Percentiles rank a stretch among this genome's conserved stretches.
Evolutionary conservation across 2,797 vertebrate genomes (phyloP).

Genomic region (Neosilurus hyrtlii): DNA sequence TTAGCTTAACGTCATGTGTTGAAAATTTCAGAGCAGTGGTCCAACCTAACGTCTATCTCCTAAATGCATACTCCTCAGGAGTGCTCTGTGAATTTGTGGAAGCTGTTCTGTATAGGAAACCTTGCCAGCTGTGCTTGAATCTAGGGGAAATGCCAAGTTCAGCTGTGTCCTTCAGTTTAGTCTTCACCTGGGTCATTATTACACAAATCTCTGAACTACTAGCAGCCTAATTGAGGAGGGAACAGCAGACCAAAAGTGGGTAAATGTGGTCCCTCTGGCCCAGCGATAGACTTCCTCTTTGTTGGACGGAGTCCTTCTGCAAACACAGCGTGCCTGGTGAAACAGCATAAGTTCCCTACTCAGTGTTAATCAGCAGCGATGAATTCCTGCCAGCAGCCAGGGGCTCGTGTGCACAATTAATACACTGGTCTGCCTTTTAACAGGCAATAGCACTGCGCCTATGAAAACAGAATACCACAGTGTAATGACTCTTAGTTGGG

Average conservation of each 20-base stretch:
- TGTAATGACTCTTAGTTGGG: constrained; percentile 62
- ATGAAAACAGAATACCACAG: constrained; percentile 67
- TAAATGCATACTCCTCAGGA: constrained; percentile 45
- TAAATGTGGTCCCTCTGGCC: constrained; percentile 68
- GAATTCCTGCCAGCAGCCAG: constrained; percentile 68
- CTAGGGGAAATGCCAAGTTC: constrained; percentile 47
- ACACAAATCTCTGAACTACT: constrained; percentile 67
- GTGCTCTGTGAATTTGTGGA: constrained; percentile 45
- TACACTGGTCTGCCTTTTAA: constrained; percentile 53
- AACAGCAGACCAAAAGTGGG: constrained; percentile 68
- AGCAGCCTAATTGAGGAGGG: constrained; percentile 68
- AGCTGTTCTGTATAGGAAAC: constrained; percentile 58
- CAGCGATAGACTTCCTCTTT: constrained; percentile 74
- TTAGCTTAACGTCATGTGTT: constrained; percentile 65
- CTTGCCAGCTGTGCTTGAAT: constrained; percentile 49
- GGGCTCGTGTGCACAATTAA: constrained; percentile 54
- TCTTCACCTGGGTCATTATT: constrained; percentile 64
- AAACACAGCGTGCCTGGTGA: constrained; percentile 81
- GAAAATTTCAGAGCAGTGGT: constrained; percentile 57
- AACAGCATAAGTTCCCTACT: constrained; percentile 73
- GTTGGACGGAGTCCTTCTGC: constrained; percentile 72
- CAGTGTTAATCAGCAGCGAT: constrained; percentile 74
- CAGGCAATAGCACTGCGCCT: constrained; percentile 56
- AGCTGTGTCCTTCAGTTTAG: constrained; percentile 57
- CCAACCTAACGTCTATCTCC: constrained; percentile 42